Percentiles rank a stretch among this genome's conserved stretches.
These are phyloP conservation scores for Coccyzus lansbergi DNA, from an alignment of 2,797 vertebrate genomes.

Conservation along the genomic window DNA sequence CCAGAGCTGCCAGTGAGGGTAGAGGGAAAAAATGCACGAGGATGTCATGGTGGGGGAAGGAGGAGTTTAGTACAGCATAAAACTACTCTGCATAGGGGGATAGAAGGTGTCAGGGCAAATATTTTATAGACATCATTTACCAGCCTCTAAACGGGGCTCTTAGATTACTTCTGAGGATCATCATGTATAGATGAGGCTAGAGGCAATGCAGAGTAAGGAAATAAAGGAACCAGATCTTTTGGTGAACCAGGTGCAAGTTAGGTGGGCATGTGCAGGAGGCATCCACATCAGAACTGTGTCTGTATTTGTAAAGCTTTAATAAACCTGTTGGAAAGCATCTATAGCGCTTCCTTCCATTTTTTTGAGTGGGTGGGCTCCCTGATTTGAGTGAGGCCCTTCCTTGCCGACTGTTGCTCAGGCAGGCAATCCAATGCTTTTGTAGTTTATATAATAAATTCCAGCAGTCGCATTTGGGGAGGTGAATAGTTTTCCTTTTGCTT, in stretches of 20 bases:
- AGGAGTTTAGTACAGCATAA: accelerated
- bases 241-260: background rate
- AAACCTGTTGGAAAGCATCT: background rate
- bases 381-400: background rate
- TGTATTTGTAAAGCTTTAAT: background rate
- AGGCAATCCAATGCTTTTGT: background rate
- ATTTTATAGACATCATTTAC: accelerated
- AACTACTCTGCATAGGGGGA: accelerated
- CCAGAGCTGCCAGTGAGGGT: accelerated
- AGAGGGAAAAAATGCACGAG: accelerated
- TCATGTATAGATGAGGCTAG: background rate
- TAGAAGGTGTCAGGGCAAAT: background rate
- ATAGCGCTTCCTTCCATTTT: background rate
- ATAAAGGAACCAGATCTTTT: background rate
- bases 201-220: background rate
- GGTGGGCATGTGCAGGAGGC: background rate
- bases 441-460: background rate
- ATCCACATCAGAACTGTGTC: accelerated
- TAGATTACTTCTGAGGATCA: background rate
- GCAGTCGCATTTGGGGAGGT: background rate
- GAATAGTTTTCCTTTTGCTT: background rate
- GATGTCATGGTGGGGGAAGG: background rate
- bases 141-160: background rate
- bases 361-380: background rate
- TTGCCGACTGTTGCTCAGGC: background rate